These are phyloP conservation scores for Thysanoteuthis rhombus DNA, from an alignment of 2,888 invertebrate species.

Conservation along the genomic window DNA sequence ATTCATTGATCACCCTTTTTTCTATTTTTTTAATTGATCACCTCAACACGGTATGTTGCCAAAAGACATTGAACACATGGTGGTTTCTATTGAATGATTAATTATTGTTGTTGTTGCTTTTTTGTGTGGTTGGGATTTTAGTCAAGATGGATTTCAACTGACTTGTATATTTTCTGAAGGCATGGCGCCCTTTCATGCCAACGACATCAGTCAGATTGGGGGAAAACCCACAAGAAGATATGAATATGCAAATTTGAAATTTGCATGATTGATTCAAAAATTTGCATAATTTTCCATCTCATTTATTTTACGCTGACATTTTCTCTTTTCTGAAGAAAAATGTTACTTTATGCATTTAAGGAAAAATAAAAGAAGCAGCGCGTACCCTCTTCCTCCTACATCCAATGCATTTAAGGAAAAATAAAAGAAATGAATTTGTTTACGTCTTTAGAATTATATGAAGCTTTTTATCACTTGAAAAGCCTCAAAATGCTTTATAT, in stretches of 20 bases:
- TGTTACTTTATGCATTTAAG: background rate
- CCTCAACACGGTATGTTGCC: too few species aligned
- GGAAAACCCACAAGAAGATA: background rate
- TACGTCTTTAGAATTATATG: background rate
- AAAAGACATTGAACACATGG: too few species aligned
- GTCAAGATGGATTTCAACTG: too few species aligned
- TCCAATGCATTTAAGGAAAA: too few species aligned
- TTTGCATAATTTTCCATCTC: conserved; percentile 12
- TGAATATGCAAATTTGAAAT: background rate
- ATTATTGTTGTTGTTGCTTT: too few species aligned
- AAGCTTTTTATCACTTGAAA: background rate
- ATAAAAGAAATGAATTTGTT: background rate
- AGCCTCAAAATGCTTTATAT: background rate
- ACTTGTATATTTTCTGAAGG: too few species aligned
- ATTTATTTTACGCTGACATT: background rate
- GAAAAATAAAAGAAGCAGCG: background rate
- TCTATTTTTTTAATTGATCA: too few species aligned
- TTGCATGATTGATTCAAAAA: background rate
- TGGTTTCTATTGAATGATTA: too few species aligned
- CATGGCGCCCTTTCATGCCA: too few species aligned
- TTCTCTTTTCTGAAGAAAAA: background rate
- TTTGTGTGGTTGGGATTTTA: too few species aligned
- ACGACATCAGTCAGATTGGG: background rate
- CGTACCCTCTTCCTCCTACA: too few species aligned
- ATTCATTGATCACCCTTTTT: too few species aligned